Evolutionary conservation across 2,113 vertebrate species (phyloP).

Genomic region (Microtus ochrogaster): DNA sequence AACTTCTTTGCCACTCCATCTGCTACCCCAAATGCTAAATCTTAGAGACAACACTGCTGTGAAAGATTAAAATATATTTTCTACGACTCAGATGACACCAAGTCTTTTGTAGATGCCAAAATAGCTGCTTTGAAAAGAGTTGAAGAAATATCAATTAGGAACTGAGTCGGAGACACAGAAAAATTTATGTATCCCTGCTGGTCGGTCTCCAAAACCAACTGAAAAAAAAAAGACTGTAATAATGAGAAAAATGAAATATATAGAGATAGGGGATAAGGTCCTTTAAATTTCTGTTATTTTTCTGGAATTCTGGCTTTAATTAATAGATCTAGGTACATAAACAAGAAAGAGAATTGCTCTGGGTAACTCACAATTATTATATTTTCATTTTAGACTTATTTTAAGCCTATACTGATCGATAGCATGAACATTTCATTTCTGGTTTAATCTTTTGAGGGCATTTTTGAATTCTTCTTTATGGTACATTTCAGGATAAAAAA

Average conservation of each 20-base stretch:
- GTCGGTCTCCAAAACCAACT: conserved; percentile 91
- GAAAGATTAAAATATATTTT: conserved; percentile 94
- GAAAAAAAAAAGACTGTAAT: conserved; percentile 89
- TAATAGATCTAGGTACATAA: conserved; percentile 70
- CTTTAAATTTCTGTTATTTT: conserved; percentile 83
- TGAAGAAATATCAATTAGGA: conserved; percentile 94
- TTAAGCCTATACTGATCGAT: conserved; percentile 49
- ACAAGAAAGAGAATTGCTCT: conserved; percentile 38
- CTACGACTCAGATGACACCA: conserved; percentile 93
- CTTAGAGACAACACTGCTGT: conserved; percentile 92
- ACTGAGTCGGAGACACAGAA: conserved; percentile 90
- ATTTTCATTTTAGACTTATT: conserved; percentile 48
- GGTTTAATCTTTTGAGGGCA: conserved; percentile 49
- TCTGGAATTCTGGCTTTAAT: conserved; percentile 79
- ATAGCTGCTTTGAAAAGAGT: conserved; percentile 93
- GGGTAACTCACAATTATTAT: conserved; percentile 39
- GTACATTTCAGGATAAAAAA: conserved; percentile 57
- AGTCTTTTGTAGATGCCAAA: conserved; percentile 93
- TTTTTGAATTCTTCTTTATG: conserved; percentile 18
- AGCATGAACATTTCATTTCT: conserved; percentile 58
- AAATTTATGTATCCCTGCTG: conserved; percentile 92
- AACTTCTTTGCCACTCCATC: conserved; percentile 92
- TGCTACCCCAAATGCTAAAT: conserved; percentile 93
- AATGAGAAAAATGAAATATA: conserved; percentile 89
- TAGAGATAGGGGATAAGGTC: conserved; percentile 80